A percentile compares a stretch with the other conserved stretches of the same genome.
These are phyloP conservation scores for Whitmania pigra DNA, from an alignment of 1,140 invertebrate genomes.

Conservation along the genomic window DNA sequence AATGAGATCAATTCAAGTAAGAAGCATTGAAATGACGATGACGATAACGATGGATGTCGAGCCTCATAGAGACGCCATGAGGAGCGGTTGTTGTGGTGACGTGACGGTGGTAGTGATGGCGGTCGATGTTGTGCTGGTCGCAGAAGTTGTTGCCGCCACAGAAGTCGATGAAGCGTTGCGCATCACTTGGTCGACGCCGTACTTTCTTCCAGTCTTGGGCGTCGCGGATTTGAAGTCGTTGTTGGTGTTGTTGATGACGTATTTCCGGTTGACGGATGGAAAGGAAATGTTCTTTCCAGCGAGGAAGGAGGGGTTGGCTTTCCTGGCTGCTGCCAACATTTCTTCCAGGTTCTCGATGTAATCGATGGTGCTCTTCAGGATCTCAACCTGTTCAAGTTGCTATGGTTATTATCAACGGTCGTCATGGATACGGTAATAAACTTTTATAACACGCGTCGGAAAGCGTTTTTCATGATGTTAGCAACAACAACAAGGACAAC, in stretches of 20 bases:
- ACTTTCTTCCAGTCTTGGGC: not conserved
- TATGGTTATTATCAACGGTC: too few species aligned
- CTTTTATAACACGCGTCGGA: too few species aligned
- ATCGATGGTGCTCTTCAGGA: conserved; percentile 87
- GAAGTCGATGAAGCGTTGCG: conserved; percentile 3
- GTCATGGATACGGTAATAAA: too few species aligned
- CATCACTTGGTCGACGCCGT: not conserved
- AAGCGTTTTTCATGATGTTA: too few species aligned
- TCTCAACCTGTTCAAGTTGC: conserved; percentile 53
- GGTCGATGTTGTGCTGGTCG: not conserved
- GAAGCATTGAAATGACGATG: not conserved
- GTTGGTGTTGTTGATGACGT: conserved; percentile 6
- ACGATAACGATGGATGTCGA: not conserved
- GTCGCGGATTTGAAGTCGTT: not conserved
- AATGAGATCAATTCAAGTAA: too few species aligned
- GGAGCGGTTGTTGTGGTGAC: not conserved
- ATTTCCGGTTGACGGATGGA: not conserved
- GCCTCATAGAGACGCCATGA: too few species aligned
- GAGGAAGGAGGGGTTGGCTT: not conserved
- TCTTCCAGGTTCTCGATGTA: conserved; percentile 86
- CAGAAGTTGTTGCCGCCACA: not conserved
- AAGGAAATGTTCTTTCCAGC: not conserved
- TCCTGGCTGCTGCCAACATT: conserved; percentile 31
- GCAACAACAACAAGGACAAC: too few species aligned
- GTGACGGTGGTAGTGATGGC: not conserved